Base-by-base conservation (phyloP, 2,113 vertebrate genomes). In the Nannospalax galili region DNA sequence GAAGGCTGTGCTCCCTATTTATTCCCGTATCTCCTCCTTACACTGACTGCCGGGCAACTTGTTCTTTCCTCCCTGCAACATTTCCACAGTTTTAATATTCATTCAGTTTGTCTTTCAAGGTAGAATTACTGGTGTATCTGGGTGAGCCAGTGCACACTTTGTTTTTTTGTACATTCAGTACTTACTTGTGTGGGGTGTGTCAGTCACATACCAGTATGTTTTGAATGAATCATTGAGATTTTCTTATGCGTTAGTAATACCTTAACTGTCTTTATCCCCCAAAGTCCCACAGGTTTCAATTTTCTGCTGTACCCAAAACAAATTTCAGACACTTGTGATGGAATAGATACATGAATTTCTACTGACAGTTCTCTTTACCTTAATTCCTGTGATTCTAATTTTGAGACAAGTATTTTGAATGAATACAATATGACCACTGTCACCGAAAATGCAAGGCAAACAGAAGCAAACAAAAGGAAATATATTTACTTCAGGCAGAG, bases 401-500 rank as follows among this genome's bases (percentile, higher is more conserved):
- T 11, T 64, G 14, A 72, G 56, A 37, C 1, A 89, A n/a, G 30
- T 5, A 28, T 16, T 73, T 5, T 65, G 52, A 86, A 81, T 42
- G 26, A 85, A 58, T 32, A 88, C 48, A 16, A 10, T 0, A 40
- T 4, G 52, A 7, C n/a, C 65, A 11, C 32, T 52, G 78, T 15
- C 32, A 35, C 0, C 22, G 40, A 77, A 87, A 73, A 48, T 32
- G 7, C 1, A 4, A 56, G 52, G 20, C 2, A 78, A 37, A 48
- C 40, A 69, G 1, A 35, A 73, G 0, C n/a, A 35, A 26, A 35
- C 30, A 45, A 45, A 84, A 9, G 15, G 32, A 16, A 70, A 52
- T 11, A 56, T 10, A 14, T 35, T 64, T 98, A 99, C 98, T 98
- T 98, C 95, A 86, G 98, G 98, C 94, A 99, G 91, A 1, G 99